Evolutionary conservation across 1,140 invertebrate genomes (phyloP).

Genomic region (Pseudoatta argentina): DNA sequence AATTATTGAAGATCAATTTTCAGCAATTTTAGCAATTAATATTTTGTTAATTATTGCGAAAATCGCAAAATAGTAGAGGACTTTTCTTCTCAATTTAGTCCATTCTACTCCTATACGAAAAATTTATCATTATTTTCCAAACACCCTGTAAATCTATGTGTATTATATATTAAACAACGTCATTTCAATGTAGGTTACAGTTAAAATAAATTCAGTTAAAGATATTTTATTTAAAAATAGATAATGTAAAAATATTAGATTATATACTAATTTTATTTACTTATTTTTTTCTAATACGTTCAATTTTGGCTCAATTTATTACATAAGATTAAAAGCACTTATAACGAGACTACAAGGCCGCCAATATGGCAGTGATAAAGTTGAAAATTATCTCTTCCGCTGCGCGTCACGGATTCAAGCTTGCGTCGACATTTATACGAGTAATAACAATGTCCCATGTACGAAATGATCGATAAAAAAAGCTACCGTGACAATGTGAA

Average conservation of each 20-base stretch:
- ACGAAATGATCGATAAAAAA: conserved; percentile 77
- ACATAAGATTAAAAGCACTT: conserved; percentile 14
- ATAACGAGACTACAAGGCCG: not conserved
- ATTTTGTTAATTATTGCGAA: too few relatives aligned
- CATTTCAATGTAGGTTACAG: not conserved
- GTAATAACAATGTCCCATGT: conserved; percentile 71
- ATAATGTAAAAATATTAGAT: conserved; percentile 1
- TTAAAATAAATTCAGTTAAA: not conserved
- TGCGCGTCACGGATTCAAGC: conserved; percentile 38
- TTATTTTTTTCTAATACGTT: not conserved
- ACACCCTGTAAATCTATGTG: too few relatives aligned
- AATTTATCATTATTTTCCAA: too few relatives aligned
- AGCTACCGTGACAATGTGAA: conserved; percentile 72
- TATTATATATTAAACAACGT: not conserved
- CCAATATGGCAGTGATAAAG: conserved; percentile 46
- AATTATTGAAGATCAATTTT: too few relatives aligned
- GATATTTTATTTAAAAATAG: conserved; percentile 15
- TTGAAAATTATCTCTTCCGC: conserved; percentile 63
- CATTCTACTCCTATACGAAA: too few relatives aligned
- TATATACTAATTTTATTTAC: not conserved
- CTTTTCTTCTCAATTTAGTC: too few relatives aligned
- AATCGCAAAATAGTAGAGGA: too few relatives aligned
- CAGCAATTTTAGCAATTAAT: too few relatives aligned
- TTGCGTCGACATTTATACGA: conserved; percentile 70
- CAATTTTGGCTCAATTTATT: not conserved